Base-by-base conservation (phyloP, 1,140 invertebrate species). In the Chionoecetes opilio region DNA sequence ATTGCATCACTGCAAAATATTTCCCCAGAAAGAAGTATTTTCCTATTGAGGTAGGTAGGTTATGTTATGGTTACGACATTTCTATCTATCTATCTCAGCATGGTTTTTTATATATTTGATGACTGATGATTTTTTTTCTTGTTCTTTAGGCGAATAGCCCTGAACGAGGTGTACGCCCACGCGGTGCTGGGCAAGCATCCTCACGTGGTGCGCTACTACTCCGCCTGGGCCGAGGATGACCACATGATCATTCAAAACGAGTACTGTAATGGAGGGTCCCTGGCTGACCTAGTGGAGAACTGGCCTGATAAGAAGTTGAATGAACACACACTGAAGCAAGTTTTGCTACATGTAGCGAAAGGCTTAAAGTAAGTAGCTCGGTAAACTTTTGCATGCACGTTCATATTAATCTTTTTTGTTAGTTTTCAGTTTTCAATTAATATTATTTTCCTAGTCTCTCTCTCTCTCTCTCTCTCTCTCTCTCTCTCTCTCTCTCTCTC, bases 331-430 rank as follows among this genome's bases (percentile, higher is more conserved):
- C 82, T 95, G 0, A 95, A 95, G 34, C 94, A 95, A 92, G 94
- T 95, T 31, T 35, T 95, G 34, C 31, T 95, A 34, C 94, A 95
- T 88, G 35, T 91, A 31, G 90, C 90, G 0, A 95, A 95, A 63
- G 94, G 94, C 53, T 53, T 95, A 34, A 95, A 95, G 94, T 95
- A 88, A 94, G 92, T 95, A 92, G 93, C 92, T 41, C 97, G 35
- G 21, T 92, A 21, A 75, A 75, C 2, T n/a, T 75, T 5, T 11
- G n/a, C 0, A n/a, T n/a, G n/a, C 63, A 75, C 63, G 21, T 75
- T 75, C 14, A 46, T 46, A 46, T 46, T 46, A 46, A 5, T 75
- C 21, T 75, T 17, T 75, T 2, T n/a, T n/a, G 8, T 5, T 75
- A n/a, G 6, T 75, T 75, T 75, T 41, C 14, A 14, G 14, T 41